Conservation (phyloP, 2,888 invertebrate genomes). For the Lasioglossum malachurum region DNA sequence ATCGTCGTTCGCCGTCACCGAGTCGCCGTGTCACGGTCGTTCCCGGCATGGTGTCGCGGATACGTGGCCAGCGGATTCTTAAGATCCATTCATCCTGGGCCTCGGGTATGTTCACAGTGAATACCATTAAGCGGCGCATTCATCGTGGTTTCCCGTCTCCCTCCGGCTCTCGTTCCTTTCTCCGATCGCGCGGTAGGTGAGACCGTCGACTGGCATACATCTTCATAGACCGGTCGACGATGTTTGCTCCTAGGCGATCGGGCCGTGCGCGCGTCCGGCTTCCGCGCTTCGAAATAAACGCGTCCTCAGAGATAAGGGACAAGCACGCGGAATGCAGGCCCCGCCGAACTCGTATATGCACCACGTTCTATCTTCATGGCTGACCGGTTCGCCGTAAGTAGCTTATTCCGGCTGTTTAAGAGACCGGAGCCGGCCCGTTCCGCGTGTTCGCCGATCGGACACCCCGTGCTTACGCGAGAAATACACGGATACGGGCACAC, state of each 20-base stretch:
- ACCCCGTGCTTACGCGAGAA: constrained; percentile 25
- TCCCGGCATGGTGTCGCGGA: constrained; percentile 33
- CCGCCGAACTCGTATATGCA: constrained; percentile 50
- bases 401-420: constrained; percentile 64
- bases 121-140: constrained; percentile 55
- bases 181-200: constrained; percentile 11
- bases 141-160: constrained; percentile 19
- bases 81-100: constrained; percentile 60
- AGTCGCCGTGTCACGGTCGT: constrained; percentile 11
- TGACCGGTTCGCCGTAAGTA: constrained; percentile 69
- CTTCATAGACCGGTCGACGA: constrained; percentile 50
- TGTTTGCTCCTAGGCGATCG: neutral
- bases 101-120: constrained; percentile 54
- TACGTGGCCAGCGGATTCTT: constrained; percentile 48
- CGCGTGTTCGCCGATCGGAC: neutral
- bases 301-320: constrained; percentile 62
- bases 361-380: constrained; percentile 59
- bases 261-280: constrained; percentile 34
- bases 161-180: neutral
- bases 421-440: constrained; percentile 32
- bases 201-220: constrained; percentile 34
- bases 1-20: neutral
- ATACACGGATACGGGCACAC: neutral
- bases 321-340: constrained; percentile 64
- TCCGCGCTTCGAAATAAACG: constrained; percentile 33